Percentiles rank a stretch among this genome's conserved stretches.
phyloP scores from a whole-genome alignment of 2,888 invertebrate genomes.

The Blera fallax region DNA sequence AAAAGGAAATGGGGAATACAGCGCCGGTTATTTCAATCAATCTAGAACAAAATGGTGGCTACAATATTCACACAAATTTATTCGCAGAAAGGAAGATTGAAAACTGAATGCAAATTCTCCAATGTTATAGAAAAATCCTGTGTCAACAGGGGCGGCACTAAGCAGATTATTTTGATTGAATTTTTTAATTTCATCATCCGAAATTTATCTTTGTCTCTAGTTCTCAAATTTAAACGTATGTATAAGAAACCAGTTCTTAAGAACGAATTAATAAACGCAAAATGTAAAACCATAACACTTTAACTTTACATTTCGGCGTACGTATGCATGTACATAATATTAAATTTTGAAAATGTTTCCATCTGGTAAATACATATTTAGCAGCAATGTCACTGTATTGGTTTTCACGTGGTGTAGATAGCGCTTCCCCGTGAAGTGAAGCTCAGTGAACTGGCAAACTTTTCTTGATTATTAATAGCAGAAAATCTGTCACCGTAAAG shows the following conservation, averaged over 20 bases:
- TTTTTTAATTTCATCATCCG: constrained; percentile 8
- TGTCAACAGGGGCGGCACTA: constrained; percentile 9
- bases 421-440: constrained; percentile 46
- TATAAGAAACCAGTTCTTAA: not conserved
- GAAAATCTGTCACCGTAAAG: constrained; percentile 74
- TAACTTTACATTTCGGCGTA: too few relatives aligned
- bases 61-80: constrained; percentile 37
- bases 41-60: constrained; percentile 62
- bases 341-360: not conserved
- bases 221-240: not conserved
- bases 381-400: not conserved
- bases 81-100: constrained; percentile 9
- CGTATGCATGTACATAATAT: not conserved
- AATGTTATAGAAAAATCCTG: constrained; percentile 7
- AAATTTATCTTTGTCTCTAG: constrained; percentile 9
- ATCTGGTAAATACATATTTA: not conserved
- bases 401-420: constrained; percentile 34
- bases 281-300: constrained; percentile 11
- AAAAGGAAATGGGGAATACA: constrained; percentile 28
- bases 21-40: constrained; percentile 48
- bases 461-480: constrained; percentile 73
- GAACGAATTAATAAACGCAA: constrained; percentile 8
- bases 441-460: constrained; percentile 63
- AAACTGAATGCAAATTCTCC: constrained; percentile 39
- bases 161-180: constrained; percentile 51